Conservation (phyloP, 2,888 invertebrate genomes). For the Hydrotaea cyrtoneurina region DNA sequence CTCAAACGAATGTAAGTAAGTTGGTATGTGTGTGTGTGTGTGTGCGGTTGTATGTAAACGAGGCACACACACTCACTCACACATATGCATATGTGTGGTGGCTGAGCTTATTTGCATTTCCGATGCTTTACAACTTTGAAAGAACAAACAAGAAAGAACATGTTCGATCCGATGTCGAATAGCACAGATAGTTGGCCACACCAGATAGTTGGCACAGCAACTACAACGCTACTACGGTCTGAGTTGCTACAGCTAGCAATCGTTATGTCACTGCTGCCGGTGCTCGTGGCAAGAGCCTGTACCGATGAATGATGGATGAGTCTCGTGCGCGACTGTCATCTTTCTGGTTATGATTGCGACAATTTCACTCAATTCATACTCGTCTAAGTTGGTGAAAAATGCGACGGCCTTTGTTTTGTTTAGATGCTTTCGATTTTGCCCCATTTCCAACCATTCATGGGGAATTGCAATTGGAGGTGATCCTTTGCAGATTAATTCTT, state of each 20-base stretch:
- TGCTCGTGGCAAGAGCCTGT: slow-evolving; percentile 41
- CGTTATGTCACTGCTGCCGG: slow-evolving; percentile 15
- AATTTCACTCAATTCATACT: neutral
- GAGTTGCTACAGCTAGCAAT: slow-evolving; percentile 38
- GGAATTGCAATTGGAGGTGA: neutral
- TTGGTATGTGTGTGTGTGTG: slow-evolving; percentile 12
- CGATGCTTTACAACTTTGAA: slow-evolving; percentile 39
- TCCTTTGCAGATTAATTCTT: too few species aligned
- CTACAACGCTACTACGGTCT: neutral
- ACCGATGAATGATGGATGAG: slow-evolving; percentile 67
- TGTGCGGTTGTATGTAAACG: slow-evolving; percentile 27
- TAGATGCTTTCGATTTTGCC: neutral
- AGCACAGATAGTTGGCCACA: slow-evolving; percentile 16
- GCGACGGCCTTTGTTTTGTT: neutral
- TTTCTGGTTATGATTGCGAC: slow-evolving; percentile 58
- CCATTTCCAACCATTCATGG: neutral
- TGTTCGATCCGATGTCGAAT: neutral
- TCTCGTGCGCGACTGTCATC: slow-evolving; percentile 64
- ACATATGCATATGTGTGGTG: neutral
- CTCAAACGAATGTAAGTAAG: neutral
- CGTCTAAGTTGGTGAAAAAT: neutral
- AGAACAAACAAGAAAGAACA: slow-evolving; percentile 39
- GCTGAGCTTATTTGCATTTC: slow-evolving; percentile 50
- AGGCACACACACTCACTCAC: neutral
- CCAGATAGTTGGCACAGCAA: slow-evolving; percentile 36